Base-by-base conservation (phyloP, 2,113 vertebrate species). In the Pyxicephalus adspersus region DNA sequence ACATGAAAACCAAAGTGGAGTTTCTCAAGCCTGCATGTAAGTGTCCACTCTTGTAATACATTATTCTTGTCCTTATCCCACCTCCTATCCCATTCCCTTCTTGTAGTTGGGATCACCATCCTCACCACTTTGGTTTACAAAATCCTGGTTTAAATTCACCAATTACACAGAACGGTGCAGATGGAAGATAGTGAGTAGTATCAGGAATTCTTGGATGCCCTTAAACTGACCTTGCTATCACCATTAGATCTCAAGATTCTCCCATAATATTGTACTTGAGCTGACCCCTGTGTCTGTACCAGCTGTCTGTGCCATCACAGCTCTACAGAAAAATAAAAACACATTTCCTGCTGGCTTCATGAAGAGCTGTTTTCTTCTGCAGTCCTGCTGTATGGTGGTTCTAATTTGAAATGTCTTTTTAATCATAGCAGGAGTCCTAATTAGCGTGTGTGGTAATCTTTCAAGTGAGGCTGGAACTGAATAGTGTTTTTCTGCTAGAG, bases 331-430 rank as follows among this genome's bases (percentile, higher is more conserved):
- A 82, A 83, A 87, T 70, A 82, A 87, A 92, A 87, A 85, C 81
- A 85, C 28, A 57, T 50, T 74, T 86, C 91, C 91, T 85, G 90
- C 92, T 92, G 92, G 55, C 88, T 84, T 87, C 89, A 72, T 89
- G 90, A 91, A 90, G 91, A 91, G 89, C 87, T 91, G 88, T 90
- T 92, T 92, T 92, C 91, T 88, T 90, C 86, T 85, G 67, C 84
- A 85, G 91, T 90, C 83, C 82, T 85, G 83, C 64, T 83, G 89
- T 86, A 64, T 89, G 87, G 90, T 52, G 5, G 88, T 84, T 86
- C 83, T 91, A 88, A 93, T 94, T 91, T 91, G 90, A 91, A 91
- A 93, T 92, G 91, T 90, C 90, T 91, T 91, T 93, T 91, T 93
- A 93, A 94, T 93, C 92, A 88, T 92, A 93, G 91, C 91, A 0